phyloP scores from a whole-genome alignment of 2,113 vertebrate genomes.

The Colistium nudipinnis region DNA sequence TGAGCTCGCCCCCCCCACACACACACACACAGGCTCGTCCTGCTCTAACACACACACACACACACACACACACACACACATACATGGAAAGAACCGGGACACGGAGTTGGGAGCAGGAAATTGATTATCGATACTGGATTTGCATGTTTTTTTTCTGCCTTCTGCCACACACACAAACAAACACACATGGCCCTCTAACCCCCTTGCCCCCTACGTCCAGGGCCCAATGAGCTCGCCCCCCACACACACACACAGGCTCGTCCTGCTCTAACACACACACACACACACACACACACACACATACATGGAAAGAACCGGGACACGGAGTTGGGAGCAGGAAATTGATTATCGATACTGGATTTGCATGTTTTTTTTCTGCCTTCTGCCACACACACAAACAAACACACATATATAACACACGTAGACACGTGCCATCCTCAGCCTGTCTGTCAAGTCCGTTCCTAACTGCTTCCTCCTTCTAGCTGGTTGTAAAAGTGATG shows the following conservation, averaged over 20 bases:
- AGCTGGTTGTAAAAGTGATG: slow-evolving; percentile 53
- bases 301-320: too few species aligned
- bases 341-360: slow-evolving; percentile 64
- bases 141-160: slow-evolving; percentile 16
- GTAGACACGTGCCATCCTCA: slow-evolving; percentile 21
- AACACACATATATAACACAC: slow-evolving; percentile 12
- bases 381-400: slow-evolving; percentile 36
- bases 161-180: neutral
- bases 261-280: neutral
- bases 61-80: slow-evolving; percentile 12
- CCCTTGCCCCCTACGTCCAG: too few species aligned
- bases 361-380: slow-evolving; percentile 55
- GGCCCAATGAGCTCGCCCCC: too few species aligned
- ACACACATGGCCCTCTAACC: too few species aligned
- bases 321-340: slow-evolving; percentile 48
- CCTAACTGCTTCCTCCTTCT: slow-evolving; percentile 24
- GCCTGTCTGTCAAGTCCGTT: slow-evolving; percentile 26
- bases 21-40: slow-evolving; percentile 23
- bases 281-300: slow-evolving; percentile 10
- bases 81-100: slow-evolving; percentile 53
- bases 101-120: slow-evolving; percentile 49
- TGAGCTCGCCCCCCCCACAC: slow-evolving; percentile 67
- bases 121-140: slow-evolving; percentile 64
- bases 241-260: neutral
- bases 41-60: neutral